Evolutionary conservation across 2,888 invertebrate species (phyloP).

Genomic region (Drosophila sordidula): DNA sequence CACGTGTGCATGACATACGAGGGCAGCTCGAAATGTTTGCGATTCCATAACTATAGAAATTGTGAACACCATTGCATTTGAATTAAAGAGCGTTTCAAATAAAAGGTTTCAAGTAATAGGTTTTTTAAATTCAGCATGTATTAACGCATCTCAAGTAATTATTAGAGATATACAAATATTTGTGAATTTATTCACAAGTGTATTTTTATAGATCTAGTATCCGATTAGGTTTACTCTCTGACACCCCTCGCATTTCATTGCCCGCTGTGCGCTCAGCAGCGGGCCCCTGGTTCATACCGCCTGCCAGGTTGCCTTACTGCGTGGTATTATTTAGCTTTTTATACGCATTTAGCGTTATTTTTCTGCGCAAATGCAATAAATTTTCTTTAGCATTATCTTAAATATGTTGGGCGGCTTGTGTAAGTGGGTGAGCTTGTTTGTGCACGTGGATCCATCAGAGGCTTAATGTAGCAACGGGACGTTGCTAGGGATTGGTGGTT

Average conservation of each 20-base stretch:
- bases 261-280: slow-evolving; percentile 26
- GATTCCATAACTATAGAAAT: too few species aligned
- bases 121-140: too few species aligned
- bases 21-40: slow-evolving; percentile 34
- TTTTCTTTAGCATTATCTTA: slow-evolving; percentile 71
- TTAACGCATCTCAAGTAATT: too few species aligned
- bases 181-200: too few species aligned
- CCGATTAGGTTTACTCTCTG: not conserved
- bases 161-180: too few species aligned
- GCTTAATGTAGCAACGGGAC: slow-evolving; percentile 29
- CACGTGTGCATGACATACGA: slow-evolving; percentile 27
- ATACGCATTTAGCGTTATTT: slow-evolving; percentile 65
- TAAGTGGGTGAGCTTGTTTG: slow-evolving; percentile 17
- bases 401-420: slow-evolving; percentile 28
- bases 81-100: too few species aligned
- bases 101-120: too few species aligned
- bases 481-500: slow-evolving; percentile 19
- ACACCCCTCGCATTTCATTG: not conserved
- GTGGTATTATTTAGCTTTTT: slow-evolving; percentile 64
- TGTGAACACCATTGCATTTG: not conserved
- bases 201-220: not conserved
- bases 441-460: slow-evolving; percentile 26
- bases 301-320: slow-evolving; percentile 15
- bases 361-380: slow-evolving; percentile 68
- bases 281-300: not conserved